Percentiles rank a stretch among this genome's conserved stretches.
These are phyloP conservation scores for Aleiodes alternator DNA, from an alignment of 2,888 invertebrate genomes.

Conservation along the genomic window DNA sequence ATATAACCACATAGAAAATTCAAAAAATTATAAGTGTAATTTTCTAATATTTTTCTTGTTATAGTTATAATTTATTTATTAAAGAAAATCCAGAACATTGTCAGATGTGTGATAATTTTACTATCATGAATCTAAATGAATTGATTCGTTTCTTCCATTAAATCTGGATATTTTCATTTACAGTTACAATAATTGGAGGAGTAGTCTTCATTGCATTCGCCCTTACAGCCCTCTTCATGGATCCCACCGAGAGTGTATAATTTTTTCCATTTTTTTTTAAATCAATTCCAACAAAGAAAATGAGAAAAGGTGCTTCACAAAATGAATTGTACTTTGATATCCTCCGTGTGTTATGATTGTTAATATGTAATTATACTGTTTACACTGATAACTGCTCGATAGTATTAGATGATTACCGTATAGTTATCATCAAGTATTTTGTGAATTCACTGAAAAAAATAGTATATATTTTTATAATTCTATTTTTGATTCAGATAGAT, in stretches of 20 bases:
- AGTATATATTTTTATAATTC: slow-evolving; percentile 36
- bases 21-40: too few relatives aligned
- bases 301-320: neutral
- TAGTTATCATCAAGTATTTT: slow-evolving; percentile 23
- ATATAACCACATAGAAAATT: too few relatives aligned
- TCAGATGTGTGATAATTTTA: too few relatives aligned
- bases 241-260: slow-evolving; percentile 79
- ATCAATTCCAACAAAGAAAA: neutral
- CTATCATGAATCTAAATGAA: neutral
- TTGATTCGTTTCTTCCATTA: slow-evolving; percentile 7
- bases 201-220: slow-evolving; percentile 97
- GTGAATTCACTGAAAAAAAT: slow-evolving; percentile 7
- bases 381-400: slow-evolving; percentile 48
- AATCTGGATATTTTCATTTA: slow-evolving; percentile 72
- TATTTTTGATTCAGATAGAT: slow-evolving; percentile 14
- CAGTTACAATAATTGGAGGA: slow-evolving; percentile 97
- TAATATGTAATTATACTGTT: slow-evolving; percentile 45
- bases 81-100: too few relatives aligned
- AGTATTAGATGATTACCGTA: slow-evolving; percentile 53
- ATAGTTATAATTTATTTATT: too few relatives aligned
- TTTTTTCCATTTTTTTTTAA: neutral
- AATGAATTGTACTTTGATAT: slow-evolving; percentile 47
- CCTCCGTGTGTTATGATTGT: slow-evolving; percentile 45
- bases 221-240: slow-evolving; percentile 91
- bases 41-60: too few relatives aligned